A percentile compares a stretch with the other conserved stretches of the same genome.
Evolutionary conservation across 2,797 vertebrate species (phyloP).

Genomic region (Platalea minor): DNA sequence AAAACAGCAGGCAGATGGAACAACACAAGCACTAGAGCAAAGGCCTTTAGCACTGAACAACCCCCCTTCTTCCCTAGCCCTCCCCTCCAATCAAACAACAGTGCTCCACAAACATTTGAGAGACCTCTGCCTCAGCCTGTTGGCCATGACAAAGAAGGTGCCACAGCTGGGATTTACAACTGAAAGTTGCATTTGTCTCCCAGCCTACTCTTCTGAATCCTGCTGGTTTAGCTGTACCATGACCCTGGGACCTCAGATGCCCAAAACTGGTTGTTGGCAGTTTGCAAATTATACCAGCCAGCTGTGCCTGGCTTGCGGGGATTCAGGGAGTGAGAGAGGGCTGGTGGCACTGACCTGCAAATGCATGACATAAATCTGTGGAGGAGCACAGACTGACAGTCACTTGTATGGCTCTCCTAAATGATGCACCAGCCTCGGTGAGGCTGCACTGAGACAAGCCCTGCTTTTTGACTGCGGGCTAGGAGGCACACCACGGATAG

Average conservation of each 20-base stretch:
- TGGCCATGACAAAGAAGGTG: neutral
- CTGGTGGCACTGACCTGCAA: neutral
- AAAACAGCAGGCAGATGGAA: neutral
- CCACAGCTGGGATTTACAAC: neutral
- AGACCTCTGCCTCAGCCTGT: neutral
- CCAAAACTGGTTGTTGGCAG: neutral
- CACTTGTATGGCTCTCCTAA: neutral
- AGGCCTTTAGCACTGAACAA: neutral
- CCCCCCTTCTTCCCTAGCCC: fast-evolving
- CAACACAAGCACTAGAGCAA: neutral
- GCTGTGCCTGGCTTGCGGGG: neutral
- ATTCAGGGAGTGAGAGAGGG: neutral
- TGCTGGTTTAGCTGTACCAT: neutral
- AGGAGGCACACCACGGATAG: neutral
- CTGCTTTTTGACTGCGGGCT: neutral
- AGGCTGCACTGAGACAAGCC: neutral
- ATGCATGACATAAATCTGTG: neutral
- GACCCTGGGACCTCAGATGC: neutral
- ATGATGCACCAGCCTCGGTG: fast-evolving
- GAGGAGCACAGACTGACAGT: neutral
- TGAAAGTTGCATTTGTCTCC: neutral
- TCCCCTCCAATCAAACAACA: neutral
- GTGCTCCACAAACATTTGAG: neutral
- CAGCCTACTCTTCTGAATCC: neutral
- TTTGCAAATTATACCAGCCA: neutral